A percentile compares a stretch with the other conserved stretches of the same genome.
phyloP scores from a whole-genome alignment of 2,113 vertebrate genomes.

The Tragelaphus imberbis region DNA sequence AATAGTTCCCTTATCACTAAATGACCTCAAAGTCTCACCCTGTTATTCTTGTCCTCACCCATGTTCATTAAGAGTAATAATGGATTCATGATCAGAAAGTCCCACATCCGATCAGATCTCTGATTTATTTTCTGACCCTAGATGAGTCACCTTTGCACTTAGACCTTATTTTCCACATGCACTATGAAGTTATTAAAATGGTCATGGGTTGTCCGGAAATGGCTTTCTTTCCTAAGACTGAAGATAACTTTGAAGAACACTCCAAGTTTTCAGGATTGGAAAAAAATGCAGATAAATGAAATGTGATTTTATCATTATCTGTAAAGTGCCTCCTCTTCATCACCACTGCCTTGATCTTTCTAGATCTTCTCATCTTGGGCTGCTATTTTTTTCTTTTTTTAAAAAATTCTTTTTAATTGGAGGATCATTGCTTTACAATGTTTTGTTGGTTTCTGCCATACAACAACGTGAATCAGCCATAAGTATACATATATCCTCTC shows the following conservation, averaged over 20 bases:
- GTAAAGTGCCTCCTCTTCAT: background rate
- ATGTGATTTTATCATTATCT: background rate
- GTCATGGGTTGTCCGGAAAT: background rate
- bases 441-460: background rate
- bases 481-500: background rate
- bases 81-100: background rate
- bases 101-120: background rate
- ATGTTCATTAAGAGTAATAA: background rate
- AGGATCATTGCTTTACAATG: background rate
- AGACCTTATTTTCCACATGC: background rate
- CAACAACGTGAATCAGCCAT: background rate
- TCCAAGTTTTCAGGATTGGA: background rate
- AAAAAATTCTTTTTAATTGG: background rate
- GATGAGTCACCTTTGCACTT: background rate
- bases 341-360: background rate
- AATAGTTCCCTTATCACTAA: background rate
- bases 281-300: background rate
- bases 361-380: background rate
- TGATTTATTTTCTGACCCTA: background rate
- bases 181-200: background rate
- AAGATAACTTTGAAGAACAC: background rate
- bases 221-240: background rate
- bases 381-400: background rate
- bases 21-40: background rate
- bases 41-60: background rate